A percentile compares a stretch with the other conserved stretches of the same genome.
Evolutionary conservation across 2,113 vertebrate species (phyloP).

Genomic region (Ceratotherium simum): DNA sequence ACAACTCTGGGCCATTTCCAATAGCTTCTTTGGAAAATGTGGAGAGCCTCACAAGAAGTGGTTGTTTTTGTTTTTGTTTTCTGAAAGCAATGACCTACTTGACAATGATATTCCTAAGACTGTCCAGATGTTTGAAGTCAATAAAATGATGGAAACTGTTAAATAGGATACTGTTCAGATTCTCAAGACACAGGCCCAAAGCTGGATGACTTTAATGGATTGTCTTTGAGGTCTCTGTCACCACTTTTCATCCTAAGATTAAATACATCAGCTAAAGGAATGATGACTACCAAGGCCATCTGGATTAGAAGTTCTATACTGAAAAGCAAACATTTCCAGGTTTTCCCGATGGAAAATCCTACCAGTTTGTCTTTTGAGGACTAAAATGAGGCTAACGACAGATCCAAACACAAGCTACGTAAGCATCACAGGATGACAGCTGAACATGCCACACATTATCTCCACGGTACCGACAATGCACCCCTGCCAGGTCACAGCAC

Average conservation of each 20-base stretch:
- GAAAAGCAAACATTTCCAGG: slow-evolving; percentile 38
- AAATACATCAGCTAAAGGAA: neutral
- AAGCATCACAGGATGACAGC: neutral
- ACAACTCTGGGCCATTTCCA: neutral
- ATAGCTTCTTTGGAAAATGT: neutral
- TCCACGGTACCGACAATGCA: neutral
- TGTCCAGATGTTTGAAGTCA: neutral
- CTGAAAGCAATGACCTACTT: neutral
- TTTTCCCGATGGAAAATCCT: neutral
- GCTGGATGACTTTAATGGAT: slow-evolving; percentile 41
- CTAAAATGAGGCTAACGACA: slow-evolving; percentile 8
- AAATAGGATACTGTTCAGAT: neutral
- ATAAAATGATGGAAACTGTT: neutral
- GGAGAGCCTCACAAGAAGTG: neutral
- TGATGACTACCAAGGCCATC: neutral
- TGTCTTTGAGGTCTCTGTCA: slow-evolving; percentile 47
- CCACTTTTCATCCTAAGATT: slow-evolving; percentile 13
- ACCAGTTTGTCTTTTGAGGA: slow-evolving; percentile 5
- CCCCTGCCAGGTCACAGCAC: neutral
- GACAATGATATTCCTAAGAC: neutral
- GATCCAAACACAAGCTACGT: neutral
- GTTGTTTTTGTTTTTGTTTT: neutral
- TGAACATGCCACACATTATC: neutral
- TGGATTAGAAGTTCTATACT: neutral
- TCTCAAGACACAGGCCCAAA: neutral